Conservation (phyloP, 2,888 invertebrate genomes). For the Scaptomyza polygonia region DNA sequence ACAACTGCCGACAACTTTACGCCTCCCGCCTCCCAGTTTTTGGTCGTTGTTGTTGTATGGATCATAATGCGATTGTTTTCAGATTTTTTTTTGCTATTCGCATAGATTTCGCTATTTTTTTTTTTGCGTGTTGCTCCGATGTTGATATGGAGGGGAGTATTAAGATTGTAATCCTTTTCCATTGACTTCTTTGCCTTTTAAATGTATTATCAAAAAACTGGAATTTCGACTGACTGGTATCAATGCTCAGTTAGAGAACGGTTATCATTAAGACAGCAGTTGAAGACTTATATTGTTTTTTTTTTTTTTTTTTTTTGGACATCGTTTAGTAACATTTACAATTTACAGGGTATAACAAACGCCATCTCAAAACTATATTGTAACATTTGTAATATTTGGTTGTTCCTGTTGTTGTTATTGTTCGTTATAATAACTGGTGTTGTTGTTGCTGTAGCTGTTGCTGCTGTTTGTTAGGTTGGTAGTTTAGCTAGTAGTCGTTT, state of each 20-base stretch:
- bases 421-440: constrained; percentile 3
- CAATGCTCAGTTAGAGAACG: no score
- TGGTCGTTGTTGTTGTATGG: constrained; percentile 5
- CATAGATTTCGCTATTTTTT: constrained; percentile 5
- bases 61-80: constrained; percentile 29
- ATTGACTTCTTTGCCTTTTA: not conserved
- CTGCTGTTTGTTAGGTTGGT: not conserved
- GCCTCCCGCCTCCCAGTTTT: constrained; percentile 10
- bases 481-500: constrained; percentile 32
- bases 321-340: no score
- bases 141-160: constrained; percentile 2
- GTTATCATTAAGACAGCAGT: no score
- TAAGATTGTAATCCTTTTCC: not conserved
- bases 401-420: constrained; percentile 16
- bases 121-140: not conserved
- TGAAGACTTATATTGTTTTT: no score
- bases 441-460: constrained; percentile 8
- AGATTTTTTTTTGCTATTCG: constrained; percentile 8
- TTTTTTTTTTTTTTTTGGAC: no score
- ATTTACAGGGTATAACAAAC: constrained; percentile 16
- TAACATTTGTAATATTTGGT: constrained; percentile 6
- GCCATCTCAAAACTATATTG: not conserved
- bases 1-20: constrained; percentile 47
- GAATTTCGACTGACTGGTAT: constrained; percentile 2
- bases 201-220: no score